phyloP scores from a whole-genome alignment of 2,113 vertebrate genomes.

The Vimba vimba region DNA sequence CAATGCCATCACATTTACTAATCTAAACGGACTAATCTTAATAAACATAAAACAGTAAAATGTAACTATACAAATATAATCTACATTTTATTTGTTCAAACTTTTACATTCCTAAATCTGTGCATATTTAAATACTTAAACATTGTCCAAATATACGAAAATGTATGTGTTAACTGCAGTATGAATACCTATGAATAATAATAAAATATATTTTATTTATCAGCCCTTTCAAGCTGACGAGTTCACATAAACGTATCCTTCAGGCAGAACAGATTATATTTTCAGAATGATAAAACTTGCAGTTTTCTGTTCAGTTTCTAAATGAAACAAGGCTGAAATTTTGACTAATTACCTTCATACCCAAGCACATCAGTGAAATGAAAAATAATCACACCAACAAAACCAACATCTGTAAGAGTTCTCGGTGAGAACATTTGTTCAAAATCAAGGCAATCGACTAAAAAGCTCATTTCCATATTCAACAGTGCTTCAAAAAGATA shows the following conservation, averaged over 20 bases:
- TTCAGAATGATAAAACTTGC: neutral
- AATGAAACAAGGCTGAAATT: neutral
- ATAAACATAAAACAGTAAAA: too few relatives aligned
- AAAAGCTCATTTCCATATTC: constrained; percentile 4
- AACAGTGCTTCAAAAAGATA: neutral
- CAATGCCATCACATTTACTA: too few relatives aligned
- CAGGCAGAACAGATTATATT: neutral
- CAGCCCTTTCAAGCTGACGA: neutral
- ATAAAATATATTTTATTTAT: neutral
- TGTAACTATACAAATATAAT: too few relatives aligned
- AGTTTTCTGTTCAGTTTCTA: neutral
- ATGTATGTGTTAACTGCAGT: neutral
- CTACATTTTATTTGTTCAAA: neutral
- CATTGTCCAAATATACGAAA: neutral
- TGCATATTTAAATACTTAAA: too few relatives aligned
- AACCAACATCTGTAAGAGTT: constrained; percentile 28
- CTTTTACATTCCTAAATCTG: neutral
- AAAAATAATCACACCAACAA: constrained; percentile 12
- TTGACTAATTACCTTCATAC: neutral
- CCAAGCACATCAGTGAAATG: constrained; percentile 3
- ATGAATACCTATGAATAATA: neutral
- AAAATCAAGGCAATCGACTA: constrained; percentile 1
- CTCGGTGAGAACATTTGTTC: neutral
- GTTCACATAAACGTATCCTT: neutral
- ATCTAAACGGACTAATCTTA: too few relatives aligned